Conservation (phyloP, 2,113 vertebrate genomes). For the Rhinogobius similis region DNA sequence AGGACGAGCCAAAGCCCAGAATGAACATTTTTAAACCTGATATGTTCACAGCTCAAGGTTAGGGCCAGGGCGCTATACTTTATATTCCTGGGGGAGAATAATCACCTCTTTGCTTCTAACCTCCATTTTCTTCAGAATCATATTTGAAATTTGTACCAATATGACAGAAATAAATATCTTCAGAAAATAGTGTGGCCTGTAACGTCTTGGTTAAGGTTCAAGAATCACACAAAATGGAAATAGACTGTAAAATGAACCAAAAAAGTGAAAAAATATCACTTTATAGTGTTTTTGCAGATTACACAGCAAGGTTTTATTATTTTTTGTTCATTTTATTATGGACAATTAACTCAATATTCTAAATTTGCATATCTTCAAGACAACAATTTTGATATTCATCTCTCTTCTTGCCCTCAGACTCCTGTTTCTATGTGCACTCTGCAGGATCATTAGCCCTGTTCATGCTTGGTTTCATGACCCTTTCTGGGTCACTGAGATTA, state of each 20-base stretch:
- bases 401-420: not conserved
- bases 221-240: too few species aligned
- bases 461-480: not conserved
- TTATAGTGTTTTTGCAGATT: too few species aligned
- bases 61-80: not conserved
- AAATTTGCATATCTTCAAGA: not conserved
- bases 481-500: not conserved
- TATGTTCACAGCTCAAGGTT: conserved; percentile 2
- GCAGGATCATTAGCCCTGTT: not conserved
- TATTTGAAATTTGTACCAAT: not conserved
- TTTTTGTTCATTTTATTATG: too few species aligned
- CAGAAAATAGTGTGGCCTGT: too few species aligned
- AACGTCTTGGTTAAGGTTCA: too few species aligned
- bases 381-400: not conserved
- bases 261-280: too few species aligned
- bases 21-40: conserved; percentile 1
- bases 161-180: too few species aligned
- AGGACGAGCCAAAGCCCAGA: not conserved
- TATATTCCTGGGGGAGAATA: not conserved
- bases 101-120: not conserved
- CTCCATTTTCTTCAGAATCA: not conserved
- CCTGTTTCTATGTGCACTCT: not conserved
- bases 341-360: not conserved
- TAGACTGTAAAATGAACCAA: too few species aligned
- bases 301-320: too few species aligned